These are phyloP conservation scores for Pelagia noctiluca DNA, from an alignment of 30 jellyfish, hydroid and myxozoan genomes.

Conservation along the genomic window DNA sequence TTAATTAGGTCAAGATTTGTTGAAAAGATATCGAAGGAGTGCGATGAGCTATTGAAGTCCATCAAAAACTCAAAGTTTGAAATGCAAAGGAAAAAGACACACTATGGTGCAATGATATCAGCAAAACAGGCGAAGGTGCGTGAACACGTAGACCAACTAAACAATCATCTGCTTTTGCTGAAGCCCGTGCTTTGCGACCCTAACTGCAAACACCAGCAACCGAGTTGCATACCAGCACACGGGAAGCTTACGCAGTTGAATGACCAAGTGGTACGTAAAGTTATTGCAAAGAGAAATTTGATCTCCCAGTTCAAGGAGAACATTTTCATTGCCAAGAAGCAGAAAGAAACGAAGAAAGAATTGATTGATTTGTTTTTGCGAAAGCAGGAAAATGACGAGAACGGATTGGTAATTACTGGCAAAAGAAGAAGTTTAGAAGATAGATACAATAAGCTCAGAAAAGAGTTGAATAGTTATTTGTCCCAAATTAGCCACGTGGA, in stretches of 20 bases:
- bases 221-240: slow-evolving; percentile 20
- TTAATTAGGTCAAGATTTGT: not conserved
- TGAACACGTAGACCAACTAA: slow-evolving; percentile 9
- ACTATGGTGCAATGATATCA: slow-evolving; percentile 20
- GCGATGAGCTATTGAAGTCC: slow-evolving; percentile 17
- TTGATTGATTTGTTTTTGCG: slow-evolving; percentile 9
- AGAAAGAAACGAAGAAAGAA: slow-evolving; percentile 23
- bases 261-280: slow-evolving; percentile 22
- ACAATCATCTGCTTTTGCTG: slow-evolving; percentile 12
- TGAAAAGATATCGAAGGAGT: slow-evolving; percentile 28
- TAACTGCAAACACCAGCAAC: slow-evolving; percentile 24
- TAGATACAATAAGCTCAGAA: slow-evolving; percentile 3
- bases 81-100: not conserved
- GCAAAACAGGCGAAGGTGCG: slow-evolving; percentile 13
- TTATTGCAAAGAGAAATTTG: not conserved
- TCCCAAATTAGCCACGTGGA: slow-evolving; percentile 17
- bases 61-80: slow-evolving; percentile 26
- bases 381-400: not conserved
- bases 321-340: slow-evolving; percentile 2
- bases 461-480: not conserved
- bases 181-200: slow-evolving; percentile 21
- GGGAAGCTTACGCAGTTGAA: slow-evolving; percentile 26
- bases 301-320: not conserved
- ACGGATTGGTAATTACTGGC: not conserved
- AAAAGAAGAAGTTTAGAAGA: not conserved